A percentile compares a stretch with the other conserved stretches of the same genome.
These are phyloP conservation scores for Dicrurus megarhynchus DNA, from an alignment of 2,113 vertebrate species.

Conservation along the genomic window DNA sequence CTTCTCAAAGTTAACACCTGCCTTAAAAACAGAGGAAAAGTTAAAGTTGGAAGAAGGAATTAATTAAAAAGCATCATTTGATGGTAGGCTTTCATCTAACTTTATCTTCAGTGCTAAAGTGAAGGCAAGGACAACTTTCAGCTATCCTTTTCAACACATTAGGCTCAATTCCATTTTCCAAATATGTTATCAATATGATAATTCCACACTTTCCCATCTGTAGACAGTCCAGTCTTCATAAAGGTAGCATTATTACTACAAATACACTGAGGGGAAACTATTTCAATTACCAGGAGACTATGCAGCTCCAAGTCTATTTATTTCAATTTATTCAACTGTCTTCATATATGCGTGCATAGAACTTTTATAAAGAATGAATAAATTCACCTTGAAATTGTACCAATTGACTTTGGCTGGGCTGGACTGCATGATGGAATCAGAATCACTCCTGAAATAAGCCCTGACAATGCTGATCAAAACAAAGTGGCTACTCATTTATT, in stretches of 20 bases:
- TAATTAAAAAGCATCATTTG: conserved; percentile 54
- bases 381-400: conserved; percentile 85
- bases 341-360: conserved; percentile 75
- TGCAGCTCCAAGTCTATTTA: conserved; percentile 84
- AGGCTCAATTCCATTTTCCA: conserved; percentile 72
- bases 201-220: conserved; percentile 75
- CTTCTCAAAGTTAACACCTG: not conserved
- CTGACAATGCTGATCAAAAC: conserved; percentile 82
- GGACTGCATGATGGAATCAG: conserved; percentile 69
- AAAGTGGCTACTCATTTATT: conserved; percentile 77
- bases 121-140: conserved; percentile 73
- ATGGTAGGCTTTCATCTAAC: not conserved
- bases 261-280: conserved; percentile 75
- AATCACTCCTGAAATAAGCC: conserved; percentile 75
- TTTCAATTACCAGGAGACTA: conserved; percentile 81
- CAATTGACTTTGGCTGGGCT: conserved; percentile 79
- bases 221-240: conserved; percentile 70
- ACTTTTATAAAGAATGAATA: conserved; percentile 81
- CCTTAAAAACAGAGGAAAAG: not conserved
- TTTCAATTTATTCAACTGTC: conserved; percentile 85
- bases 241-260: conserved; percentile 79
- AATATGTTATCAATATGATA: conserved; percentile 85
- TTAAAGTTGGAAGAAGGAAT: not conserved
- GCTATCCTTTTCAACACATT: conserved; percentile 73
- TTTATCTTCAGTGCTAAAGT: conserved; percentile 39